phyloP scores from a whole-genome alignment of 2,797 vertebrate genomes.

The Dryobates pubescens region DNA sequence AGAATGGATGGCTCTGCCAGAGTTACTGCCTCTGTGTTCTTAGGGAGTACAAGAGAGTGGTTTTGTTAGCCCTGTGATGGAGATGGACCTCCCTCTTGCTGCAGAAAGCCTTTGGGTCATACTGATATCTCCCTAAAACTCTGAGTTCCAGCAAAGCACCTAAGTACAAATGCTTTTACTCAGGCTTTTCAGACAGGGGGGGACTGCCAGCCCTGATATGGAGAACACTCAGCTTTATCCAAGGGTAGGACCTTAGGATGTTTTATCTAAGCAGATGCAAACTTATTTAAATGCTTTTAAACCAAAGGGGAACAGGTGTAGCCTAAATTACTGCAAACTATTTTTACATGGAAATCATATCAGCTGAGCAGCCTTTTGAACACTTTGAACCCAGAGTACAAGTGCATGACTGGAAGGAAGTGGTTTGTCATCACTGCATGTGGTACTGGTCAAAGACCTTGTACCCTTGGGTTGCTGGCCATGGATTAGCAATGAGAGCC shows the following conservation, averaged over 20 bases:
- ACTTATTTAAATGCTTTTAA: neutral
- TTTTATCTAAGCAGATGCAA: neutral
- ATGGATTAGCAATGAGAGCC: neutral
- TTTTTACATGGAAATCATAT: neutral
- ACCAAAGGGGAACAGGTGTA: neutral
- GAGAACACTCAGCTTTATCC: neutral
- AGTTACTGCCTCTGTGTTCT: neutral
- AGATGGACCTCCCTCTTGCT: neutral
- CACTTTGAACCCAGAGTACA: accelerated
- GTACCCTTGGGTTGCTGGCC: neutral
- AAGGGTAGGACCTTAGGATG: neutral
- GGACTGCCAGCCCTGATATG: neutral
- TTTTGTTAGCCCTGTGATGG: neutral
- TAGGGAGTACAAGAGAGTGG: accelerated
- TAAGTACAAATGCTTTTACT: neutral
- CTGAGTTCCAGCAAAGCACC: neutral
- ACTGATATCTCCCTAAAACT: neutral
- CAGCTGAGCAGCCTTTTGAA: neutral
- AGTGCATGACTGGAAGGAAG: neutral
- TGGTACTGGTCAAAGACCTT: neutral
- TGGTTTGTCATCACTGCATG: accelerated
- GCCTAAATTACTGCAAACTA: neutral
- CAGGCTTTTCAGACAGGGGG: neutral
- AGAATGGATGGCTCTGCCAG: neutral
- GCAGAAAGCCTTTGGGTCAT: neutral